These are phyloP conservation scores for Macroteleia sp. DNA, from an alignment of 2,888 invertebrate genomes.

Conservation along the genomic window DNA sequence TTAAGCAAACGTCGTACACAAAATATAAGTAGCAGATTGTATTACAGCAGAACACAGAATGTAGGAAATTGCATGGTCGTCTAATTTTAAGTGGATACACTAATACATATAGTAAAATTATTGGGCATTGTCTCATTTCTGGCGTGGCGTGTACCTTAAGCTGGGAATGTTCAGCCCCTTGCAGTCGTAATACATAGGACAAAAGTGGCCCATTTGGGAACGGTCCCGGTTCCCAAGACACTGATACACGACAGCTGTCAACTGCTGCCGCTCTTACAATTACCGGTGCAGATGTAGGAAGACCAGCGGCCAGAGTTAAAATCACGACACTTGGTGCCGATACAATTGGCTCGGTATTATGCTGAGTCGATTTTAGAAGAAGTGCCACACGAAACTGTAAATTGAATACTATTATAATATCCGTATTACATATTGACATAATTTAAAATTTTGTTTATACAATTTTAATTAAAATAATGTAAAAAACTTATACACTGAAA, in stretches of 20 bases:
- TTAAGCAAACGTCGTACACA: constrained; percentile 55
- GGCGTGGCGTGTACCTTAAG: constrained; percentile 87
- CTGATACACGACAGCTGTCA: constrained; percentile 92
- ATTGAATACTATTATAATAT: no score
- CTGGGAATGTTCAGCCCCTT: constrained; percentile 86
- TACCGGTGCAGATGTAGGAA: constrained; percentile 90
- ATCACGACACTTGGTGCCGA: constrained; percentile 91
- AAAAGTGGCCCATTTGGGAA: constrained; percentile 95
- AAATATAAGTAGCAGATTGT: constrained; percentile 33
- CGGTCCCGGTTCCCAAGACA: constrained; percentile 94
- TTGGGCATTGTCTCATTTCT: constrained; percentile 67
- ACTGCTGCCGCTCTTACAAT: constrained; percentile 91
- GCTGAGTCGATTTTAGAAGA: constrained; percentile 87
- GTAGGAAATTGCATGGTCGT: constrained; percentile 25
- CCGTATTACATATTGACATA: no score
- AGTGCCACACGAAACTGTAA: constrained; percentile 95
- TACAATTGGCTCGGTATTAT: constrained; percentile 88
- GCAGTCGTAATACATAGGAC: constrained; percentile 91
- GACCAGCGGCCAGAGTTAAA: constrained; percentile 89
- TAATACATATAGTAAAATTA: constrained; percentile 16
- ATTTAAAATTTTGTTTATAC: no score
- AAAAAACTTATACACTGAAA: no score
- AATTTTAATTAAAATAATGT: not conserved
- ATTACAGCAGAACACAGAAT: constrained; percentile 49
- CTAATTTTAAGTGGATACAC: constrained; percentile 29